phyloP scores from a whole-genome alignment of 2,888 invertebrate species.

The Chouioia cunea region DNA sequence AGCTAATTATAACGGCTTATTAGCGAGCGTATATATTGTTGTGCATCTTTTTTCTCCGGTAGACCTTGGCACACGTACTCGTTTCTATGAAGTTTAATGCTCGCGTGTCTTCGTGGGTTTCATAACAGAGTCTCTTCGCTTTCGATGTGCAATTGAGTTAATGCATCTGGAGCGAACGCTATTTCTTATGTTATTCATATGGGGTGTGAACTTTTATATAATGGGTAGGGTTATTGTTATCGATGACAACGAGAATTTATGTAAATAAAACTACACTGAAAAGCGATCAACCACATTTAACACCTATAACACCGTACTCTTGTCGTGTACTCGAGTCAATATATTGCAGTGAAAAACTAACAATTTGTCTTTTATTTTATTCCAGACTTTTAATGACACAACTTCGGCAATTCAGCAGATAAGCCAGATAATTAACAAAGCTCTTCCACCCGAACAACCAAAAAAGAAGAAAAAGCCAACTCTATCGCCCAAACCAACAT shows the following conservation, averaged over 20 bases:
- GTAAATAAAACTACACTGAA: too few relatives aligned
- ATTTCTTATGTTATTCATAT: not conserved
- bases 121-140: constrained; percentile 25
- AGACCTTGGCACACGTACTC: constrained; percentile 18
- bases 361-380: constrained; percentile 46
- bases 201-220: not conserved
- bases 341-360: not conserved
- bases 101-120: constrained; percentile 8
- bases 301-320: not conserved
- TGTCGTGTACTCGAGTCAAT: too few relatives aligned
- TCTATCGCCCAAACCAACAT: not conserved
- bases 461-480: constrained; percentile 41
- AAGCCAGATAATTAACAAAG: constrained; percentile 63
- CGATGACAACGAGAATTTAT: too few relatives aligned
- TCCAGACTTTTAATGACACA: constrained; percentile 71
- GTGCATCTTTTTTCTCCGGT: constrained; percentile 12
- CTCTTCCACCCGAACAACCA: constrained; percentile 65
- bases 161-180: constrained; percentile 27
- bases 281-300: not conserved
- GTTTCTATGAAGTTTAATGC: constrained; percentile 16
- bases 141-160: constrained; percentile 24
- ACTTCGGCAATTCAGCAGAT: constrained; percentile 69
- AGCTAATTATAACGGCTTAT: constrained; percentile 28
- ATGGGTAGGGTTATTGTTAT: too few relatives aligned
- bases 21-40: not conserved